These are phyloP conservation scores for Saturnia pavonia DNA, from an alignment of 2,888 invertebrate genomes.

Conservation along the genomic window DNA sequence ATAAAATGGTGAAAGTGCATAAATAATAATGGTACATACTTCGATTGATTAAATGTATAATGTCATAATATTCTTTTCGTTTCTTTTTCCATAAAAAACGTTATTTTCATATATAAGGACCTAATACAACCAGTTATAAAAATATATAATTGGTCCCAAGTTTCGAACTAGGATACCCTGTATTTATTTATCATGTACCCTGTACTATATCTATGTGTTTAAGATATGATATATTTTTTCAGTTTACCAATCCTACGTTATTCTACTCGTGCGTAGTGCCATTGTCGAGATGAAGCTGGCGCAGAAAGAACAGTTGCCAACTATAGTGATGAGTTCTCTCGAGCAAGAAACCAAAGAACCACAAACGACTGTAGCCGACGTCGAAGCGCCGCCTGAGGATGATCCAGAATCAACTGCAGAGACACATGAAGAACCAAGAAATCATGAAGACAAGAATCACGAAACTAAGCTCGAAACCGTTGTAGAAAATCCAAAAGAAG, in stretches of 20 bases:
- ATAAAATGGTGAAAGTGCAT: no score
- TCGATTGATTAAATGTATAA: no score
- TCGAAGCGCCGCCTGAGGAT: constrained; percentile 30
- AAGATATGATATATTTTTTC: constrained; percentile 28
- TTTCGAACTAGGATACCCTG: neutral
- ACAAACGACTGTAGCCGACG: constrained; percentile 22
- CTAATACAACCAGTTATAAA: no score
- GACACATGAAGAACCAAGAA: constrained; percentile 16
- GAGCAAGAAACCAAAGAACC: constrained; percentile 29
- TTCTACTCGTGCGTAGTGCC: constrained; percentile 56
- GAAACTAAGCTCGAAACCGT: constrained; percentile 33
- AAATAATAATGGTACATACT: no score
- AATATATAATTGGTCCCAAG: neutral
- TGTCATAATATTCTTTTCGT: no score
- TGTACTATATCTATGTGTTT: neutral
- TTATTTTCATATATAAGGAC: no score
- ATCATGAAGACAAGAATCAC: constrained; percentile 19
- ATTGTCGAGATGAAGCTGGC: constrained; percentile 53
- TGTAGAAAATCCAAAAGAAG: constrained; percentile 37
- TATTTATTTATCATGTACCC: no score
- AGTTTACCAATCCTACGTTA: constrained; percentile 60
- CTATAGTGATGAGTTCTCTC: constrained; percentile 38
- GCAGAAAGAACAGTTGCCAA: constrained; percentile 36
- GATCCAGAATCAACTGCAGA: constrained; percentile 13
- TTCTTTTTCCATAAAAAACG: no score